Base-by-base conservation (phyloP, 23 tunicate genomes). In the Halocynthia roretzi region DNA sequence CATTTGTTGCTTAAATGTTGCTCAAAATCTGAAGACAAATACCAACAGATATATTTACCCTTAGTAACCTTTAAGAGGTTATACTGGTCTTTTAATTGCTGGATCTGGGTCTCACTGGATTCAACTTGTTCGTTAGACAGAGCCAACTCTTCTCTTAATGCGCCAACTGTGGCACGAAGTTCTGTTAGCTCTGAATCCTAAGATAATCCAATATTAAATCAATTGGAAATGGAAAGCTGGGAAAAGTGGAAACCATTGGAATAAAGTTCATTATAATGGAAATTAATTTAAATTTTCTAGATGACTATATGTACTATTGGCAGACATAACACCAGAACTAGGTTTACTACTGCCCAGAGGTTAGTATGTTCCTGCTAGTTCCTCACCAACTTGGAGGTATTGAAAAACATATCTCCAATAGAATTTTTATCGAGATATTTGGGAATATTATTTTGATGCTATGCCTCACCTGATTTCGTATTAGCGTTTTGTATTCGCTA, bases 31-130 rank as follows among this genome's bases (percentile, higher is more conserved):
- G 44, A 31, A 31, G 44, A 31, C 44, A 2, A 31, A 31, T 31
- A 31, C 44, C 44, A 31, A 31, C 44, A 31, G 44, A 1, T 31
- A 31, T 31, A 31, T 31, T 31, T 15, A 53, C 56, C 66, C 10
- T 74, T 52, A 40, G 84, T 92, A 31, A 83, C 53, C 61, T 86
- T 86, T 56, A 92, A 11, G 8, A 92, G 61, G 74, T 92, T 92
- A 68, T 92, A 92, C 54, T 86, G 98, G 53, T 92, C 98, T 78
- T 92, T 92, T 64, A 92, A 75, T 56, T 92, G 98, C 50, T 92
- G 98, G 8, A 86, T 79, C 71, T 90, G 89, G 7, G 96, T 19
- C 19, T 72, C 74, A 15, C 80, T 52, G 5, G 77, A 83, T 5
- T 77, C 51, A 5, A 85, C 51, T 17, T 75, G 71, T 21, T 50